phyloP scores from a whole-genome alignment of 2,113 vertebrate species.

The Chrysochloris asiatica region DNA sequence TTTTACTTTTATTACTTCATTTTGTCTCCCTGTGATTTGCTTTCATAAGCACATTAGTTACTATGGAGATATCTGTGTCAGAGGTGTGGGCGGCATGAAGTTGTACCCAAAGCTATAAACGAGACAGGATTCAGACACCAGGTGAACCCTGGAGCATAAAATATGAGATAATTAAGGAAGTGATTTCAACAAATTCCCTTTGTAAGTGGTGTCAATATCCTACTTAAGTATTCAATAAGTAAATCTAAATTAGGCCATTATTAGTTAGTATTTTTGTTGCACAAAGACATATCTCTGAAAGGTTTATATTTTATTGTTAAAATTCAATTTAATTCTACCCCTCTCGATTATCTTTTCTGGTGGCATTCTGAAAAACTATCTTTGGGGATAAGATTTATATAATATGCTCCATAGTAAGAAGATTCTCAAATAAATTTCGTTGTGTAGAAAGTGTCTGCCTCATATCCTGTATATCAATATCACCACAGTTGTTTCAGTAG shows the following conservation, averaged over 20 bases:
- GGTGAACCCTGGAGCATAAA: neutral
- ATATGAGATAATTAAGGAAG: neutral
- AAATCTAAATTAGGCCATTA: neutral
- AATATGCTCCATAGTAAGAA: neutral
- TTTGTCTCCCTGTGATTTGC: slow-evolving; percentile 48
- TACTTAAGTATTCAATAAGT: neutral
- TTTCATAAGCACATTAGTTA: slow-evolving; percentile 65
- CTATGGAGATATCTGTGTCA: slow-evolving; percentile 31
- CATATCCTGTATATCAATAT: neutral
- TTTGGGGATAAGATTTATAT: neutral
- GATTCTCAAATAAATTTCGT: rapidly evolving
- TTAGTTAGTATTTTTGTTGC: neutral
- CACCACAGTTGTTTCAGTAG: rapidly evolving
- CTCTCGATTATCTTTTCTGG: neutral
- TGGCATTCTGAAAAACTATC: neutral
- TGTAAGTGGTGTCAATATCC: neutral
- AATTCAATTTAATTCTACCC: neutral
- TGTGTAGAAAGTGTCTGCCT: neutral
- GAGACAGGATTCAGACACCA: neutral
- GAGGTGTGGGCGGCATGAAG: neutral
- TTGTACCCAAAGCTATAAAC: neutral
- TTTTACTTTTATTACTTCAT: slow-evolving; percentile 60
- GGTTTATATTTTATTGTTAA: neutral
- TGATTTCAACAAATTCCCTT: neutral
- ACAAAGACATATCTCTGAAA: neutral